Conservation (phyloP, 2,888 invertebrate species). For the Acanthopleura granulata region DNA sequence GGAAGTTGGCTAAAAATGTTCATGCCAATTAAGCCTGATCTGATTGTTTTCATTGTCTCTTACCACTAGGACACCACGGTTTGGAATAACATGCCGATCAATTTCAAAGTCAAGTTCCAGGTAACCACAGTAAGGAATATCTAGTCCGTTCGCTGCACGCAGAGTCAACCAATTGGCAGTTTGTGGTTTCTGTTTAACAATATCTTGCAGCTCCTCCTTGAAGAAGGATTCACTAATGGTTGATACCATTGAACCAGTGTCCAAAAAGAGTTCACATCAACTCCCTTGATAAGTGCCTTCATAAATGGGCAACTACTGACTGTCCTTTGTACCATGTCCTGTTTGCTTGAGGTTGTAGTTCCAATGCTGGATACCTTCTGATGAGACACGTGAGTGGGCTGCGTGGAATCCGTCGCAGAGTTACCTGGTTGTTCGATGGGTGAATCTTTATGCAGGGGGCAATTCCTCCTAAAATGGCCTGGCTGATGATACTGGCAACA, state of each 20-base stretch:
- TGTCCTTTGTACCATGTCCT: conserved; percentile 11
- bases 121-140: conserved; percentile 28
- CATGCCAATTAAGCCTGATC: conserved; percentile 20
- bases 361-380: not conserved
- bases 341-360: not conserved
- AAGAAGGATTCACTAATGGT: conserved; percentile 23
- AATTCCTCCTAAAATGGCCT: not conserved
- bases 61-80: not conserved
- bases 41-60: not conserved
- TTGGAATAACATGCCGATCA: not conserved
- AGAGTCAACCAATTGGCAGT: not conserved
- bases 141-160: conserved; percentile 24
- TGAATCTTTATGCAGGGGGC: not conserved
- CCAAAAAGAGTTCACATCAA: conserved; percentile 23
- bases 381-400: too few relatives aligned
- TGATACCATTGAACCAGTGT: conserved; percentile 25
- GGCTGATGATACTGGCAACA: not conserved
- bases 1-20: not conserved
- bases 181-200: not conserved
- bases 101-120: conserved; percentile 27
- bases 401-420: too few relatives aligned
- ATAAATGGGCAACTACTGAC: conserved; percentile 22
- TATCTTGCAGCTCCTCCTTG: conserved; percentile 12
- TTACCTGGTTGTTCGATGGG: not conserved
- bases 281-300: conserved; percentile 5